Base-by-base conservation (phyloP, 2,888 invertebrate species). In the Anthophora plumipes region DNA sequence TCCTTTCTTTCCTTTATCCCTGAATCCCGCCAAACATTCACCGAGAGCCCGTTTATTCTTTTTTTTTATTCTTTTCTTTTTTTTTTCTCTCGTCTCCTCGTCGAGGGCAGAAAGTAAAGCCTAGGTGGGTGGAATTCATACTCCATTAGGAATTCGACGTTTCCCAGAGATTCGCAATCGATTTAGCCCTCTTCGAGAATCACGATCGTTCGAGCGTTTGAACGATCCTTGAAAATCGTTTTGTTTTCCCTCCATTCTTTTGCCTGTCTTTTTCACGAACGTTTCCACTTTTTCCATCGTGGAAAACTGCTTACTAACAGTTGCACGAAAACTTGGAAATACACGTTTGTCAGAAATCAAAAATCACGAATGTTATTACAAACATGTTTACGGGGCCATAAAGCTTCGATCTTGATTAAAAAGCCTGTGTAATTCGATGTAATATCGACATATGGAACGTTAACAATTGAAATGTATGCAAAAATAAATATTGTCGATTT, bases 171-270 rank as follows among this genome's bases (percentile, higher is more conserved):
- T 50, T 31, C 70, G 50, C 61, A 17, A 75, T 81, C 67, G 80
- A 80, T 81, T 80, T 68, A 48, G 25, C 12, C 20, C 66, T 31
- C 52, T n/a, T 80, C 66, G 61, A 70, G 59, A 70, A 67, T 76
- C 54, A 17, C 70, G 52, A 70, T 68, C 73, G 52, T 59, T 63
- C 54, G 54, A 59, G 57, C 22, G 59, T 67, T 83, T 66, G 72
- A 73, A 59, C 52, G 67, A 79, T 72, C 57, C 64, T 82, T 61
- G 67, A 72, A n/a, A 84, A 85, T 72, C 69, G 60, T 43, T 80
- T 61, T 55, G 48, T 73, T 72, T 67, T 69, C 52, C 43, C 9
- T 11, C 14, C 9, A 48, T n/a, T 12, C 14, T 22, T n/a, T 1
- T n/a, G 14, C n/a, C n/a, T 31, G 41, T 52, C 12, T 4, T 25